These are phyloP conservation scores for Dinocampus coccinellae DNA, from an alignment of 2,888 invertebrate genomes.

Conservation along the genomic window DNA sequence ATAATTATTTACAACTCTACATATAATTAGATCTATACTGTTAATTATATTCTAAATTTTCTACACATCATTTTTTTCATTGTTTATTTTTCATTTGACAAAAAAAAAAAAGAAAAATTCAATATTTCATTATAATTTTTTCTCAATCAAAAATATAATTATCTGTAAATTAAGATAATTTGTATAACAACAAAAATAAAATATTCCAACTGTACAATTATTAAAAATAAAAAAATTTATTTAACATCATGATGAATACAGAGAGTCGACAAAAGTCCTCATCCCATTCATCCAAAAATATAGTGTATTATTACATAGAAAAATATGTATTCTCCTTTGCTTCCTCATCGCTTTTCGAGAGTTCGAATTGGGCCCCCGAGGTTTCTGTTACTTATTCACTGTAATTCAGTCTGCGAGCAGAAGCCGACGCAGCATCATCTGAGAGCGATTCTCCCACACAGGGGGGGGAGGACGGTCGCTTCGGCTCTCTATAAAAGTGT, in stretches of 20 bases:
- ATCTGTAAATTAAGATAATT: too few species aligned
- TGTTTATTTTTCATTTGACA: not conserved
- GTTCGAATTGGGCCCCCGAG: conserved; percentile 43
- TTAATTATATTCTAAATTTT: not conserved
- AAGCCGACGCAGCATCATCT: conserved; percentile 57
- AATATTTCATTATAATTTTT: too few species aligned
- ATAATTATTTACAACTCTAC: not conserved
- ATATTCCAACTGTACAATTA: too few species aligned
- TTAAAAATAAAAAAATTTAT: too few species aligned
- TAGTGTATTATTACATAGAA: not conserved
- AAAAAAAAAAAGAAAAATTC: not conserved
- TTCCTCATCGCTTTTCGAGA: conserved; percentile 30
- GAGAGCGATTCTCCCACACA: conserved; percentile 22
- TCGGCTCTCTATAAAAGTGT: not conserved
- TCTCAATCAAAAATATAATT: too few species aligned
- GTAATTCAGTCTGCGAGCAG: conserved; percentile 58
- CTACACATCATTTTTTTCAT: too few species aligned
- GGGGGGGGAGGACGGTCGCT: conserved; percentile 12
- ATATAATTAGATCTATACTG: not conserved
- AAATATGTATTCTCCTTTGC: not conserved
- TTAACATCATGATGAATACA: too few species aligned
- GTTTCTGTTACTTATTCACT: conserved; percentile 46
- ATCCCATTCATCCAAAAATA: not conserved
- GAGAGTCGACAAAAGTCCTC: too few species aligned
- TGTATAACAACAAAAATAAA: too few species aligned